Evolutionary conservation across 2,888 invertebrate species (phyloP).

Genomic region (Hemicrepidius hirtus): DNA sequence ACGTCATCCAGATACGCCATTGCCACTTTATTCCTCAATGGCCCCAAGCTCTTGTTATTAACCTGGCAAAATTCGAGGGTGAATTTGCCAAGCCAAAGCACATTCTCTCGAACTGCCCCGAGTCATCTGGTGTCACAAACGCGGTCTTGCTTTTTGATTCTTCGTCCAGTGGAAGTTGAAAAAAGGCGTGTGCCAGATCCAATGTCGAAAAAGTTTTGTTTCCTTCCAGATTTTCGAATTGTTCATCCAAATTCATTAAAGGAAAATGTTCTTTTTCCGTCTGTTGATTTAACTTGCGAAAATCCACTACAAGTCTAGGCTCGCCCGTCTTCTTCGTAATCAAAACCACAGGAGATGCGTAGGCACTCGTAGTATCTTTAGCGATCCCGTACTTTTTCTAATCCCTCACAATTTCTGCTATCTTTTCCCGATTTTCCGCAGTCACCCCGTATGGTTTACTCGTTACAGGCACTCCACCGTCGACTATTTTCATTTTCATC

Average conservation of each 20-base stretch:
- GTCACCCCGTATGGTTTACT: background rate
- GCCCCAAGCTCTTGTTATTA: too few relatives aligned
- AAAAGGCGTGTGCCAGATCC: too few relatives aligned
- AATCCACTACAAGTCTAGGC: slow-evolving; percentile 15
- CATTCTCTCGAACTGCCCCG: too few relatives aligned
- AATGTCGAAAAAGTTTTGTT: too few relatives aligned
- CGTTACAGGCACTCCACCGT: background rate
- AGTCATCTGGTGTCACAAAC: too few relatives aligned
- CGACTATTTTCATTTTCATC: too few relatives aligned
- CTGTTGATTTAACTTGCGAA: slow-evolving; percentile 13
- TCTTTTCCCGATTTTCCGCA: background rate
- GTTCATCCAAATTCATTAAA: too few relatives aligned
- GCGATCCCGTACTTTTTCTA: background rate
- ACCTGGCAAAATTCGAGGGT: too few relatives aligned
- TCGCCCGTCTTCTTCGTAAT: slow-evolving; percentile 14
- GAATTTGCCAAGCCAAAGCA: too few relatives aligned
- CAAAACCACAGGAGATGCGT: slow-evolving; percentile 2
- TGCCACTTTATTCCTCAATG: too few relatives aligned
- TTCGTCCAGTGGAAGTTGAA: too few relatives aligned
- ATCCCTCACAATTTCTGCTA: background rate
- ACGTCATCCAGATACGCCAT: background rate
- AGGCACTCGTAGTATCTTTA: background rate
- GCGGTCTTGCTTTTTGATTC: too few relatives aligned
- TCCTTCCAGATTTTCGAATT: background rate
- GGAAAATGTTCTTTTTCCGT: slow-evolving; percentile 23